Evolutionary conservation across 2,888 invertebrate species (phyloP).

Genomic region (Itoplectis maculator): DNA sequence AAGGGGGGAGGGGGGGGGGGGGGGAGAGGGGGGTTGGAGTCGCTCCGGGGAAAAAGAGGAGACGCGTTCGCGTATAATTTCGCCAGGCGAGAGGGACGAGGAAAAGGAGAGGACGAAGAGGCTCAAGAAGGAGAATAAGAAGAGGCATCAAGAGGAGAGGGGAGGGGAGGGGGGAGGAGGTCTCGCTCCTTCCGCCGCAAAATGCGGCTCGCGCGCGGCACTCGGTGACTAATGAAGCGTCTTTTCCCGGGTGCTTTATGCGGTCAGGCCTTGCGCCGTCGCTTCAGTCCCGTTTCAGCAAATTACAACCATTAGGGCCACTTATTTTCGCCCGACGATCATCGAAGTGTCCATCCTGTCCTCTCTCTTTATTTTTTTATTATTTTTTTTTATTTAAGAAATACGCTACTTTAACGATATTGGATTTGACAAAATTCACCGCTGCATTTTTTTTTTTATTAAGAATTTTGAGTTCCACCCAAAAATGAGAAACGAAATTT

Average conservation of each 20-base stretch:
- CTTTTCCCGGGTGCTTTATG: conserved; percentile 79
- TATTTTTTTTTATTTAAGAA: no score
- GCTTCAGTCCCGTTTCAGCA: conserved; percentile 79
- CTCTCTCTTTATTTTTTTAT: neutral
- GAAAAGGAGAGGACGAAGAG: conserved; percentile 21
- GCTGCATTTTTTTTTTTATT: no score
- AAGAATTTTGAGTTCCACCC: no score
- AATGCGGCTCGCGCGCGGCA: conserved; percentile 59
- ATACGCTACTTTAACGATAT: no score
- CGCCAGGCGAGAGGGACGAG: conserved; percentile 31
- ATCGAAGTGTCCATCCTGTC: conserved; percentile 76
- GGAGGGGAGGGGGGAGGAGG: conserved; percentile 28
- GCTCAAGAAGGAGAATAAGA: conserved; percentile 34
- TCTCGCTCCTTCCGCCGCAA: conserved; percentile 54
- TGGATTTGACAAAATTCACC: neutral
- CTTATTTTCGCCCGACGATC: conserved; percentile 79
- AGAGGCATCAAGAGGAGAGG: conserved; percentile 49
- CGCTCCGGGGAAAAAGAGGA: conserved; percentile 58
- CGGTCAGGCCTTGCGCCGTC: conserved; percentile 71
- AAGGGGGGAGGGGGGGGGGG: conserved; percentile 53
- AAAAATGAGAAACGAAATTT: no score
- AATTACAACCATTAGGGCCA: conserved; percentile 83
- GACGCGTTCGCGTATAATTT: conserved; percentile 57
- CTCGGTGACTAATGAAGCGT: conserved; percentile 76
- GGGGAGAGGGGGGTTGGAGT: conserved; percentile 57